Conservation (phyloP, 2,888 invertebrate genomes). For the Eledone cirrhosa region DNA sequence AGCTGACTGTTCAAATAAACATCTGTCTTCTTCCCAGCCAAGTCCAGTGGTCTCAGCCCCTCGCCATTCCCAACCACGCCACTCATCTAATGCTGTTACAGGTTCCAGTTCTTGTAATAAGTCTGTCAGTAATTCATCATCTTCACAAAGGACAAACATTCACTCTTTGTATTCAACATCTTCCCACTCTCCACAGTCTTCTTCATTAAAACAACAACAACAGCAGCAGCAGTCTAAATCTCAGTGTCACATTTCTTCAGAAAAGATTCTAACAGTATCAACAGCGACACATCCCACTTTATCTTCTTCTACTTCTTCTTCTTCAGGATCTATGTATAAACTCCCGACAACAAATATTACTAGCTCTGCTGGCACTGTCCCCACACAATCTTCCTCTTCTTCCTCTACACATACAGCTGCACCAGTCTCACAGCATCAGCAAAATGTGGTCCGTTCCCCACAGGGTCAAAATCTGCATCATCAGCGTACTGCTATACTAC, state of each 20-base stretch:
- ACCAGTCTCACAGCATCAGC: slow-evolving; percentile 1
- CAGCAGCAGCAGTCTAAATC: slow-evolving; percentile 1
- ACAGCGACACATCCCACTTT: slow-evolving; percentile 3
- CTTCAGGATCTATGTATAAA: slow-evolving; percentile 22
- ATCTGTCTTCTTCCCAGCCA: slow-evolving; percentile 3
- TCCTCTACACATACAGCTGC: slow-evolving; percentile 12
- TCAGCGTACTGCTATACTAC: background rate
- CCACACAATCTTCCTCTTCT: background rate
- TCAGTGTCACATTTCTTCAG: slow-evolving; percentile 1
- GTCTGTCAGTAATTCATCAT: background rate
- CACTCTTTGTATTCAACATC: background rate
- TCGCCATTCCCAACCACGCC: slow-evolving; percentile 12
- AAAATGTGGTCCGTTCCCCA: background rate
- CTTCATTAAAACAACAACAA: background rate
- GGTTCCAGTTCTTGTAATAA: background rate
- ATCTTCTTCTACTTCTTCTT: background rate
- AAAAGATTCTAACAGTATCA: background rate
- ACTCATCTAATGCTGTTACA: background rate
- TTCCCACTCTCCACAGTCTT: background rate
- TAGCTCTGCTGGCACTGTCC: background rate
- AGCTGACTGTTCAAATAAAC: background rate
- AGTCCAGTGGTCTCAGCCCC: background rate
- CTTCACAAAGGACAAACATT: background rate
- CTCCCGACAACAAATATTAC: slow-evolving; percentile 26
- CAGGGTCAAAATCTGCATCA: slow-evolving; percentile 10